Evolutionary conservation across 2,888 invertebrate genomes (phyloP), one percentile per base, ranked within the genome.

Genomic region (Agriopis aurantiaria): DNA sequence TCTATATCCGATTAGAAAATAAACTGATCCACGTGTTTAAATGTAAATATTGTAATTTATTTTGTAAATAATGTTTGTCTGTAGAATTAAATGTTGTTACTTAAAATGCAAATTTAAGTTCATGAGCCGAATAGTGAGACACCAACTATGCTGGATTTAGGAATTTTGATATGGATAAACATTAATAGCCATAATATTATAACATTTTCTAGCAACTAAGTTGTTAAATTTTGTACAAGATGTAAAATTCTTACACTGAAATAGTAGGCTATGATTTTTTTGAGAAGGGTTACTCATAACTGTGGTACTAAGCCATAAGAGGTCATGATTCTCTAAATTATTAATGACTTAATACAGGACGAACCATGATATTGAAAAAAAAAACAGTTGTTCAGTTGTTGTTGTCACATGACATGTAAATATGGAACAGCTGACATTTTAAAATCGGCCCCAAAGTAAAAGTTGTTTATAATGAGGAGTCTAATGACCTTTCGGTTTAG

Each of bases 1-100:
- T 97, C 96, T 73, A 80, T 77, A 79, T 79, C 78, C 68, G 84
- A 85, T 80, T 85, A 85, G 79, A 74, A 68, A 78, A 76, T 78
- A 80, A 71, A 76, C 67, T 61, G 73, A 56, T 62, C 46, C 40
- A 57, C 68, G 69, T 75, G 67, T 67, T 71, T 12, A 71, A 75
- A 76, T 92, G 93, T 93, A 93, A 90, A 93, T 93, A 92, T 76
- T 91, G 90, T 93, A 92, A 92, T 92, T 93, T 92, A 93, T 91
- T 92, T 89, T 93, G 92, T 92, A 92, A 86, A 92, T 91, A 91
- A 80, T 76, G 72, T 81, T 73, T 73, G 65, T 71, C 55, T 12
- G 63, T 71, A 68, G 69, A 62, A 58, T 51, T 67, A 64, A 63
- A 67, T 66, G 59, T 70, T 70, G 69, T 65, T 51, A 69, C 65